phyloP scores from a whole-genome alignment of 2,888 invertebrate species.

The Lysandra bellargus region DNA sequence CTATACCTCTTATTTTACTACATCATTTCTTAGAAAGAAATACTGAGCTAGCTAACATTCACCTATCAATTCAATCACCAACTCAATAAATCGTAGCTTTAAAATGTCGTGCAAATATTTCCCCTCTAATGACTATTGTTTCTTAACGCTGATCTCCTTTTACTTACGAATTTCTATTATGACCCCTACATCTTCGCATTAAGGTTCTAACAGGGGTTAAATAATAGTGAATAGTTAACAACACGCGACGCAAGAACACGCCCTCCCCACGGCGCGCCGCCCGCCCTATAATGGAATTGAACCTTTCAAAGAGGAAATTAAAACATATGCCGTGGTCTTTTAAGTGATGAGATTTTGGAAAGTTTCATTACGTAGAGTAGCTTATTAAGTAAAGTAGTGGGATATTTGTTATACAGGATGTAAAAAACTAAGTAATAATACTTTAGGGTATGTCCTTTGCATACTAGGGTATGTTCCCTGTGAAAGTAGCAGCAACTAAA shows the following conservation, averaged over 20 bases:
- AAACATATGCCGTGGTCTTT: conserved; percentile 12
- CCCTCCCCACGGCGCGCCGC: conserved; percentile 64
- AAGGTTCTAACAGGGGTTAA: neutral
- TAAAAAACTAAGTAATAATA: too few relatives aligned
- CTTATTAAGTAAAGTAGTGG: neutral
- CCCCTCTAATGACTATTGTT: conserved; percentile 40
- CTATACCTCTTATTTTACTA: too few relatives aligned
- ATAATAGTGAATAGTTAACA: conserved; percentile 31
- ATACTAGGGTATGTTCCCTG: too few relatives aligned
- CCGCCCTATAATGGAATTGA: conserved; percentile 44
- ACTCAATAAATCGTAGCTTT: conserved; percentile 23
- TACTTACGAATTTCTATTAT: neutral
- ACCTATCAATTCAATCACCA: neutral
- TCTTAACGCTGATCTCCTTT: neutral
- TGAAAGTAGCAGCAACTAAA: too few relatives aligned
- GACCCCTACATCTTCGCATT: neutral
- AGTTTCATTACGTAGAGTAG: conserved; percentile 16
- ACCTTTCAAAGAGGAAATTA: conserved; percentile 21
- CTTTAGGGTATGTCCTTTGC: too few relatives aligned
- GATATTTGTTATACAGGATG: neutral
- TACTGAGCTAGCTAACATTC: neutral
- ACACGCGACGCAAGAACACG: conserved; percentile 79
- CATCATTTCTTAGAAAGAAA: too few relatives aligned
- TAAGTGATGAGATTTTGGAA: conserved; percentile 21
- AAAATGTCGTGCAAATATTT: conserved; percentile 48